Evolutionary conservation across 1,140 invertebrate species (phyloP).

Genomic region (Papilio aristodemus): DNA sequence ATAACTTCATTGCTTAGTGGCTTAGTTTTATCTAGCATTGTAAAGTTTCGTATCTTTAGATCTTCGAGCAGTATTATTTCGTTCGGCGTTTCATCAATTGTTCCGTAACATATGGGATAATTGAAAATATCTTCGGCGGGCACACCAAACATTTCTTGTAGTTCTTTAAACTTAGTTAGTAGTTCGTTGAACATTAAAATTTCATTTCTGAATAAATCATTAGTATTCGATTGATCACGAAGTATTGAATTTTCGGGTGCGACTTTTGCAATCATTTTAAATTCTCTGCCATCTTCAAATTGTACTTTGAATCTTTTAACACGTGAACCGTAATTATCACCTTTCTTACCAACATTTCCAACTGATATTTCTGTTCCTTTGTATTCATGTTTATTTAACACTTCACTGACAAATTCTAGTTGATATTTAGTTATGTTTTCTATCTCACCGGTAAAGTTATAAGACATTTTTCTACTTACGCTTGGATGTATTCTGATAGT

Average conservation of each 20-base stretch:
- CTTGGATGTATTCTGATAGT: not conserved
- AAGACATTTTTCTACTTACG: conserved; percentile 9
- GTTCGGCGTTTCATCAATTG: conserved; percentile 53
- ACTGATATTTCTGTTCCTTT: conserved; percentile 1
- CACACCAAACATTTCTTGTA: conserved; percentile 55
- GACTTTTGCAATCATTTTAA: conserved; percentile 29
- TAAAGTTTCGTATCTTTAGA: conserved; percentile 68
- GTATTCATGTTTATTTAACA: conserved; percentile 17
- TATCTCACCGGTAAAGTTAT: not conserved
- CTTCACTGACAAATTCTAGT: conserved; percentile 25
- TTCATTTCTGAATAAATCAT: conserved; percentile 21
- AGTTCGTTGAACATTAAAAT: conserved; percentile 18
- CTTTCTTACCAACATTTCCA: not conserved
- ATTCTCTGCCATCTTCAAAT: not conserved
- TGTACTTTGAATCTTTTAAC: conserved; percentile 20
- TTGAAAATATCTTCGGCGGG: conserved; percentile 48
- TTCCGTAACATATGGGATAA: conserved; percentile 68
- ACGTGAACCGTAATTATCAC: conserved; percentile 25
- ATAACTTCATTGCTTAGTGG: conserved; percentile 73
- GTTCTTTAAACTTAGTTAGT: conserved; percentile 56
- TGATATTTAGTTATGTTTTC: conserved; percentile 8
- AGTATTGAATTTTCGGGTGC: conserved; percentile 5
- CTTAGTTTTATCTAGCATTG: conserved; percentile 70
- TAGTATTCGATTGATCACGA: not conserved
- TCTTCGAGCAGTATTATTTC: conserved; percentile 82